Evolutionary conservation across 2,797 vertebrate species (phyloP).

Genomic region (Acanthiza pusilla): DNA sequence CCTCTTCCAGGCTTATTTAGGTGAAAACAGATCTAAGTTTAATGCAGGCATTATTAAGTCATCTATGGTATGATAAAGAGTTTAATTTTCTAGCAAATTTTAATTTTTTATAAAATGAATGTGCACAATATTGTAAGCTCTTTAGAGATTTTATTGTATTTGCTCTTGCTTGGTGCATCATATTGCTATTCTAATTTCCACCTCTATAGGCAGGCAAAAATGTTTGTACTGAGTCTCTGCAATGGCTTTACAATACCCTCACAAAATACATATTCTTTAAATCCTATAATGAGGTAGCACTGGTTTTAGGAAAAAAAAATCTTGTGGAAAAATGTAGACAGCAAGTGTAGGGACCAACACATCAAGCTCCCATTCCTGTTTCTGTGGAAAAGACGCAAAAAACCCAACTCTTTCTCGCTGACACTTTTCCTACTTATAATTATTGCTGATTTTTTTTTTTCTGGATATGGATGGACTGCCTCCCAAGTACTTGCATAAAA

Average conservation of each 20-base stretch:
- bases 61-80: neutral
- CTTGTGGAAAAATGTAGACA: neutral
- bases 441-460: neutral
- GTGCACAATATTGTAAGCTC: neutral
- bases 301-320: neutral
- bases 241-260: neutral
- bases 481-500: neutral
- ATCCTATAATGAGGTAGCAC: neutral
- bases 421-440: neutral
- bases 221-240: neutral
- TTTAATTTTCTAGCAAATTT: neutral
- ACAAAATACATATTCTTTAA: neutral
- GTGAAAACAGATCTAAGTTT: conserved; percentile 26
- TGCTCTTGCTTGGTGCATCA: neutral
- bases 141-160: conserved; percentile 5
- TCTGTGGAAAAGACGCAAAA: neutral
- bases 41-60: conserved; percentile 14
- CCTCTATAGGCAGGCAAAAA: neutral
- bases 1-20: neutral
- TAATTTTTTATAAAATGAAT: neutral
- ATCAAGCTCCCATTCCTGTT: neutral
- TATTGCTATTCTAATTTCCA: neutral
- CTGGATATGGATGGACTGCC: neutral
- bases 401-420: neutral
- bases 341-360: neutral